These are phyloP conservation scores for Sthenelais limicola DNA, from an alignment of 2,888 invertebrate species.

Conservation along the genomic window DNA sequence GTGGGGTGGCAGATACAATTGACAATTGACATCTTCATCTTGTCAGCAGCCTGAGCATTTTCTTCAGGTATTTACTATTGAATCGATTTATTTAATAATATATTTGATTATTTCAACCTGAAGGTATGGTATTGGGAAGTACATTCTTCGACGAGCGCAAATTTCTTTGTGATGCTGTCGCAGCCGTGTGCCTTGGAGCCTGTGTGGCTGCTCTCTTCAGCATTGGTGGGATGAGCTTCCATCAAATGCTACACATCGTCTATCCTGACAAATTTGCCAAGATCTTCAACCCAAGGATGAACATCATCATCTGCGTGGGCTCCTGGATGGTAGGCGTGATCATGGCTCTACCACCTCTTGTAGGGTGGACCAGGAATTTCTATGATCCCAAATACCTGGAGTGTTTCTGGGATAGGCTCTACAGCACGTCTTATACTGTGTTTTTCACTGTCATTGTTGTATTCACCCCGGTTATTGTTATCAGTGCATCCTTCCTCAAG, in stretches of 20 bases:
- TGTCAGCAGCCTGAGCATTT: too few relatives aligned
- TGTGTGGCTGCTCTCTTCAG: constrained; percentile 51
- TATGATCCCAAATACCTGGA: constrained; percentile 58
- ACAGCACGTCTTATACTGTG: constrained; percentile 57
- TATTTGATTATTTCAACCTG: not conserved
- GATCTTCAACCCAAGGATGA: constrained; percentile 53
- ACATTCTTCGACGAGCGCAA: constrained; percentile 44
- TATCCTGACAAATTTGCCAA: constrained; percentile 50
- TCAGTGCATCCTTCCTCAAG: constrained; percentile 54
- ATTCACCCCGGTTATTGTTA: constrained; percentile 56
- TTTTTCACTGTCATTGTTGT: constrained; percentile 57
- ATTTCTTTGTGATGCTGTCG: constrained; percentile 49
- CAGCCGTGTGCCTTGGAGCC: constrained; percentile 48
- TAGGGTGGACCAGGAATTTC: constrained; percentile 56
- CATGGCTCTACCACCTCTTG: constrained; percentile 54
- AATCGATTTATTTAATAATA: too few relatives aligned
- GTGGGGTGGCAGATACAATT: too few relatives aligned
- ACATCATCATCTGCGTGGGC: constrained; percentile 52
- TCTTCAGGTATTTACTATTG: too few relatives aligned
- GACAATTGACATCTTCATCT: too few relatives aligned
- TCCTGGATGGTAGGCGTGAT: constrained; percentile 54
- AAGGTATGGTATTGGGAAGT: constrained; percentile 44
- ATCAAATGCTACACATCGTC: constrained; percentile 49
- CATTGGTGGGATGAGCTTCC: constrained; percentile 51
- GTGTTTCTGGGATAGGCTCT: constrained; percentile 61